Percentiles rank a stretch among this genome's conserved stretches.
These are phyloP conservation scores for Strigamia transsilvanica DNA, from an alignment of 2,888 invertebrate genomes.

Conservation along the genomic window DNA sequence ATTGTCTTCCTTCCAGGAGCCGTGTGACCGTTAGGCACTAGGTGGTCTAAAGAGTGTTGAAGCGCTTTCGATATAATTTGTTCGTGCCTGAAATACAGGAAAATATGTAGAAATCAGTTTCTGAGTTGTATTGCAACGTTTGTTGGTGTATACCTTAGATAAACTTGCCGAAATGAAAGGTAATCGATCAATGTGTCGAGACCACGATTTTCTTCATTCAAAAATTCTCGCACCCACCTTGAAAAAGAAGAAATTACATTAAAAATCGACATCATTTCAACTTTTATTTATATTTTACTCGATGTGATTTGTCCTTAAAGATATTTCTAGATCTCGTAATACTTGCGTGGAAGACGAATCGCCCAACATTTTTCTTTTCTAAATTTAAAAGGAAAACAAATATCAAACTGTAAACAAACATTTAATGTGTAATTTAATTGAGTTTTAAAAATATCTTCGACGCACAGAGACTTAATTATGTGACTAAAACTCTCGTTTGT, in stretches of 20 bases:
- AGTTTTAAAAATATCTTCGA: background rate
- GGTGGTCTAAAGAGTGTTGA: slow-evolving; percentile 79
- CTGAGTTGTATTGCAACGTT: background rate
- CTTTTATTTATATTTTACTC: slow-evolving; percentile 74
- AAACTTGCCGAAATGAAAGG: slow-evolving; percentile 90
- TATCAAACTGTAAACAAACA: background rate
- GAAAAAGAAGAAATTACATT: slow-evolving; percentile 59
- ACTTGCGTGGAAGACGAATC: slow-evolving; percentile 98
- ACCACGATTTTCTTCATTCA: slow-evolving; percentile 95
- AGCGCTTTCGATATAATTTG: slow-evolving; percentile 80
- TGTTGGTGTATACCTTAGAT: slow-evolving; percentile 73
- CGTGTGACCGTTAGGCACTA: slow-evolving; percentile 61
- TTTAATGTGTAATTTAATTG: background rate
- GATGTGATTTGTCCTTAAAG: slow-evolving; percentile 97
- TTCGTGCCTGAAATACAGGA: slow-evolving; percentile 72
- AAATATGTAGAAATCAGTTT: background rate
- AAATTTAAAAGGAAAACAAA: slow-evolving; percentile 61
- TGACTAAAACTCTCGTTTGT: background rate
- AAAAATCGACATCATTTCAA: background rate
- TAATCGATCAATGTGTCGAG: slow-evolving; percentile 97
- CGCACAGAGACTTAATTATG: background rate
- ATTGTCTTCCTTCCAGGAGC: slow-evolving; percentile 54
- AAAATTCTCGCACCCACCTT: slow-evolving; percentile 98
- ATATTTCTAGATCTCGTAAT: slow-evolving; percentile 96
- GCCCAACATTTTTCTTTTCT: slow-evolving; percentile 97